Conservation (phyloP, 2,888 invertebrate species). For the Chloroclystis v-ata region DNA sequence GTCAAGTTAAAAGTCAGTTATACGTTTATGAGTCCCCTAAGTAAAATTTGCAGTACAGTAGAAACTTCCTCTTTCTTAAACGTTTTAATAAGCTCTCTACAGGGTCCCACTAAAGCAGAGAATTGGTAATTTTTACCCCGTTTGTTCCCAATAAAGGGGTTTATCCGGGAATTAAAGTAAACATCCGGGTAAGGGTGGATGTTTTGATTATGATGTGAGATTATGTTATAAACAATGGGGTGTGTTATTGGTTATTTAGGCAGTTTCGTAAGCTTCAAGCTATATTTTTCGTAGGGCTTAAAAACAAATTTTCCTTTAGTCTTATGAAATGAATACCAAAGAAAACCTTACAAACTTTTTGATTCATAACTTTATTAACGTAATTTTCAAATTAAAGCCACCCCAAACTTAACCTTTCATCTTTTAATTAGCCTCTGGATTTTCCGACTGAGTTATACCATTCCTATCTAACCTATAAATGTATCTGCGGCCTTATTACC, state of each 20-base stretch:
- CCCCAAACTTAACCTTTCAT: slow-evolving; percentile 21
- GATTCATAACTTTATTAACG: slow-evolving; percentile 1
- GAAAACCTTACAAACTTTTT: neutral
- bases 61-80: slow-evolving; percentile 22
- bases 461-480: slow-evolving; percentile 30
- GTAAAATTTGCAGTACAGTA: slow-evolving; percentile 22
- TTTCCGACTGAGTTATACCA: slow-evolving; percentile 29
- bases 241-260: neutral
- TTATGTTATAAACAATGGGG: slow-evolving; percentile 12
- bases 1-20: slow-evolving; percentile 21
- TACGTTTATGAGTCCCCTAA: slow-evolving; percentile 24
- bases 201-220: slow-evolving; percentile 13
- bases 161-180: slow-evolving; percentile 39
- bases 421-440: slow-evolving; percentile 22
- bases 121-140: slow-evolving; percentile 28
- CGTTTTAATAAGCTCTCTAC: slow-evolving; percentile 23
- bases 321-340: neutral
- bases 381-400: slow-evolving; percentile 7
- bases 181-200: slow-evolving; percentile 27
- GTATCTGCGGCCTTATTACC: slow-evolving; percentile 48
- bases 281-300: neutral
- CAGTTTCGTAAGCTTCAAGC: slow-evolving; percentile 2
- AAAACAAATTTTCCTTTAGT: neutral
- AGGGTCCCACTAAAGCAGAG: slow-evolving; percentile 15
- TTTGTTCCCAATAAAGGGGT: slow-evolving; percentile 29